Evolutionary conservation across 2,113 vertebrate species (phyloP).

Genomic region (Microtus pennsylvanicus): DNA sequence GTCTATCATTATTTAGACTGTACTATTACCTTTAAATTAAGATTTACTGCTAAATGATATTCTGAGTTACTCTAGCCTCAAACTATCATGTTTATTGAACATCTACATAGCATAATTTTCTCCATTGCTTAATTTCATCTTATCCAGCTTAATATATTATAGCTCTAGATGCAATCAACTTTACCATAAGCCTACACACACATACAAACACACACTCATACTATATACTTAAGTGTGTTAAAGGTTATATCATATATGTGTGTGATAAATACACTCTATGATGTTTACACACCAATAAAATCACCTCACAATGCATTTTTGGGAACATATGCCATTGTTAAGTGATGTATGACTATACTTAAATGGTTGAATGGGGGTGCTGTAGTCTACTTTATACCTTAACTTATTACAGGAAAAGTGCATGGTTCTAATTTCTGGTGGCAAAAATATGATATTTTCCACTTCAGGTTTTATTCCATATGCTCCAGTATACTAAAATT

Average conservation of each 20-base stretch:
- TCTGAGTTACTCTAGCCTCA: neutral
- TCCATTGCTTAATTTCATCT: neutral
- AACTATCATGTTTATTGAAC: neutral
- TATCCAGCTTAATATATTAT: neutral
- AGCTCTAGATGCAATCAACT: neutral
- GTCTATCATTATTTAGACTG: neutral
- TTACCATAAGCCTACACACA: neutral
- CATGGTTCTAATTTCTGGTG: neutral
- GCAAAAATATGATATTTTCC: neutral
- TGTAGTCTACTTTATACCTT: neutral
- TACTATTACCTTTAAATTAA: neutral
- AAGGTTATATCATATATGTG: neutral
- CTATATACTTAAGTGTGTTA: neutral
- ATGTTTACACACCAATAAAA: neutral
- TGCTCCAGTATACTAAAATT: neutral
- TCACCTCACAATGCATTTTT: neutral
- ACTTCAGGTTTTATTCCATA: constrained; percentile 16
- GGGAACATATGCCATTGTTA: neutral
- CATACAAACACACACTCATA: neutral
- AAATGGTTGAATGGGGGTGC: neutral
- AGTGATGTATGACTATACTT: neutral
- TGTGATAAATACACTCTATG: neutral
- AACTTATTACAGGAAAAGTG: neutral
- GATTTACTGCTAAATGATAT: neutral
- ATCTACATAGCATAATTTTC: neutral